phyloP scores from a whole-genome alignment of 2,888 invertebrate species.

The Ophion ellenae region DNA sequence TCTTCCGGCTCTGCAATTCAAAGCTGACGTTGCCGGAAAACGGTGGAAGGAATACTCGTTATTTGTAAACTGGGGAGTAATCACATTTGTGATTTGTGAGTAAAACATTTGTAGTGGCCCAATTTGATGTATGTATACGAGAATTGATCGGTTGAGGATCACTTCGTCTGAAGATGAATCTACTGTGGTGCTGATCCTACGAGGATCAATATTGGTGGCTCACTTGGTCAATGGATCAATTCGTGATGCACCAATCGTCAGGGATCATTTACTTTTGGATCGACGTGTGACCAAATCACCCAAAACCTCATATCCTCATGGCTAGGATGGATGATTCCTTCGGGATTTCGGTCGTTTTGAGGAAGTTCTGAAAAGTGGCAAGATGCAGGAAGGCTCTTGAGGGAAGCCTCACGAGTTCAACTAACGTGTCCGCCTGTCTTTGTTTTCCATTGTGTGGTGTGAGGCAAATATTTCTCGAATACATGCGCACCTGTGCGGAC shows the following conservation, averaged over 20 bases:
- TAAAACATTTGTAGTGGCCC: not conserved
- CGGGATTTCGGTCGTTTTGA: not conserved
- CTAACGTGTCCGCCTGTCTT: conserved; percentile 45
- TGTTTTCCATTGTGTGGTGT: conserved; percentile 38
- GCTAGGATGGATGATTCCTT: not conserved
- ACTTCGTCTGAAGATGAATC: not conserved
- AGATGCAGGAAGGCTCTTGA: not conserved
- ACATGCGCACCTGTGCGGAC: conserved; percentile 6
- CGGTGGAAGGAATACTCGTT: not conserved
- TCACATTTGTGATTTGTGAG: too few species aligned
- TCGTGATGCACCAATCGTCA: too few species aligned
- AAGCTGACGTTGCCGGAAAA: not conserved
- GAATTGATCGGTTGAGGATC: not conserved
- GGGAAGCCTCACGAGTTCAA: not conserved
- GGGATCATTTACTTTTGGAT: too few species aligned
- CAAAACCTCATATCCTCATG: not conserved
- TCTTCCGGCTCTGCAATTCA: not conserved
- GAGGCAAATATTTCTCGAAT: conserved; percentile 20
- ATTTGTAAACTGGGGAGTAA: not conserved
- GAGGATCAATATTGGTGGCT: not conserved
- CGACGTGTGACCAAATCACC: not conserved
- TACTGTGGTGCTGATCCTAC: not conserved
- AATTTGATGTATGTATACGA: not conserved
- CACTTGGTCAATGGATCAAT: not conserved
- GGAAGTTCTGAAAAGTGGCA: not conserved